Percentiles rank a stretch among this genome's conserved stretches.
These are phyloP conservation scores for Creontiades dilutus DNA, from an alignment of 2,888 invertebrate genomes.

Conservation along the genomic window DNA sequence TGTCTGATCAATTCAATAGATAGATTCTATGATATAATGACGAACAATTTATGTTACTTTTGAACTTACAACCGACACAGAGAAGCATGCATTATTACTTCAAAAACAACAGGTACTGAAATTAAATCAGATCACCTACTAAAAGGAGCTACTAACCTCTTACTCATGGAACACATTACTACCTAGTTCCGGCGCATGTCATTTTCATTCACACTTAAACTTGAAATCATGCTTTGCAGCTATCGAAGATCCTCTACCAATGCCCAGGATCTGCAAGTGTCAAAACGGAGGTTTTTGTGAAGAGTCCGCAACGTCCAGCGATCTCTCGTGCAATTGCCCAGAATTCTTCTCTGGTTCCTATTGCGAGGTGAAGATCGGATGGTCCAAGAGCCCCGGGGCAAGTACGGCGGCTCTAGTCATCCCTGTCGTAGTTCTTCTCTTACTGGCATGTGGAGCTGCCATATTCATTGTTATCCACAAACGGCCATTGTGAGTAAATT, in stretches of 20 bases:
- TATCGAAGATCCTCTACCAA: slow-evolving; percentile 86
- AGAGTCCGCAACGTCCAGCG: slow-evolving; percentile 80
- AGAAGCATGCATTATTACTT: too few relatives aligned
- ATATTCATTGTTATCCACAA: slow-evolving; percentile 91
- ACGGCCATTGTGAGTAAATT: slow-evolving; percentile 88
- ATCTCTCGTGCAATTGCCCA: slow-evolving; percentile 86
- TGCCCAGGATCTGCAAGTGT: slow-evolving; percentile 90
- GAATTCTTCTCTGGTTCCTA: slow-evolving; percentile 85
- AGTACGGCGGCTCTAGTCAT: slow-evolving; percentile 87
- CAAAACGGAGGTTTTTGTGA: slow-evolving; percentile 92
- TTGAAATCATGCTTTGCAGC: slow-evolving; percentile 79
- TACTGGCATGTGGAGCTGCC: slow-evolving; percentile 87
- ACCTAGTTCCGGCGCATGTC: too few relatives aligned
- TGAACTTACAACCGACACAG: too few relatives aligned
- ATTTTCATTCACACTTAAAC: background rate
- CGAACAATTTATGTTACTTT: too few relatives aligned
- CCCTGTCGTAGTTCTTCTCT: slow-evolving; percentile 88
- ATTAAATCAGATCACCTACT: too few relatives aligned
- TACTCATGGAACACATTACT: too few relatives aligned
- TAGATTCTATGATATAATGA: too few relatives aligned
- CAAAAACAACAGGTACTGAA: too few relatives aligned
- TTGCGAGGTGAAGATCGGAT: slow-evolving; percentile 85
- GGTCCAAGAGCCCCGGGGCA: slow-evolving; percentile 81
- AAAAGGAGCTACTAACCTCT: too few relatives aligned
- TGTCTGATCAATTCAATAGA: too few relatives aligned